phyloP scores from a whole-genome alignment of 2,797 vertebrate species.

The Hemibagrus guttatus region DNA sequence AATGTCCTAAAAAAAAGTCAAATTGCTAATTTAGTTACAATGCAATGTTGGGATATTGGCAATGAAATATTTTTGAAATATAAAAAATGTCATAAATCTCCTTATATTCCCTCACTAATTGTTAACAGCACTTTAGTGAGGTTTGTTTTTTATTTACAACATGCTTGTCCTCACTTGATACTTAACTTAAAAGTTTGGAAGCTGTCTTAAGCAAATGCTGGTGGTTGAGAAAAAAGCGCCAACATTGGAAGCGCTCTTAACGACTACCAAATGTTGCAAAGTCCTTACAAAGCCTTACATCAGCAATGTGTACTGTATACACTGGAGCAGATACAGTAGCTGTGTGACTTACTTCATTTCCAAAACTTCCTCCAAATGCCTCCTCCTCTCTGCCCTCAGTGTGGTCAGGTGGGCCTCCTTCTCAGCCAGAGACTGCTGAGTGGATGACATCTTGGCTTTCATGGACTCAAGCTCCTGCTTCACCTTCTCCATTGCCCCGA shows the following conservation, averaged over 20 bases:
- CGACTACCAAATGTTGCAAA: neutral
- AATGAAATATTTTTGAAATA: neutral
- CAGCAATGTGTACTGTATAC: neutral
- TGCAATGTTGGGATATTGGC: neutral
- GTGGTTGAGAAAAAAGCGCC: neutral
- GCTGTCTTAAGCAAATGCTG: neutral
- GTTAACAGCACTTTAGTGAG: neutral
- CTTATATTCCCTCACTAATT: neutral
- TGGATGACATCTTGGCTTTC: conserved; percentile 95
- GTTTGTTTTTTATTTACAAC: neutral
- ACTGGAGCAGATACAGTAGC: neutral
- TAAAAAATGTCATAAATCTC: neutral
- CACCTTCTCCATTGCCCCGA: conserved; percentile 98
- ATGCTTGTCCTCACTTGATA: neutral
- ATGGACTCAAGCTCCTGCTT: conserved; percentile 97
- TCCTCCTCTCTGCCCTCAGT: conserved; percentile 91
- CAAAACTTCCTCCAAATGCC: conserved; percentile 97
- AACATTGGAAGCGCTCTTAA: neutral
- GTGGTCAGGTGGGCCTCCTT: conserved; percentile 96
- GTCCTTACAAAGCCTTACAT: conserved; percentile 11
- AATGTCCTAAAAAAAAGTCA: neutral
- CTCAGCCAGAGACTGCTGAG: conserved; percentile 95
- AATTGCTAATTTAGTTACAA: neutral
- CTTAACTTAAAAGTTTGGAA: neutral
- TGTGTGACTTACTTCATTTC: conserved; percentile 93